phyloP scores from a whole-genome alignment of 2,797 vertebrate genomes.

The Smutsia temminckii region DNA sequence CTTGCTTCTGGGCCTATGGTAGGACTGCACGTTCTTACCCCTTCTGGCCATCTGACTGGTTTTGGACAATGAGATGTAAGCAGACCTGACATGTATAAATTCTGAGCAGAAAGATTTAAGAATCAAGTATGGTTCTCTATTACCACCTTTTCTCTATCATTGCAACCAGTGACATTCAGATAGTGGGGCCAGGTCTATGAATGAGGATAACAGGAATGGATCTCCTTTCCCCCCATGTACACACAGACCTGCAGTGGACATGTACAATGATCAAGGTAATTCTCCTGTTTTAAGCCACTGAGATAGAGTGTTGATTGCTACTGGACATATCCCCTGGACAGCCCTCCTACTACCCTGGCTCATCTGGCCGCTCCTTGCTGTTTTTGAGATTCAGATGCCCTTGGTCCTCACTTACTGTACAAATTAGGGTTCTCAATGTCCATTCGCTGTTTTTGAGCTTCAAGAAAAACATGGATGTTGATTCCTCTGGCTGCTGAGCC shows the following conservation, averaged over 20 bases:
- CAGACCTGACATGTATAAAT: neutral
- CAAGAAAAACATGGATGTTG: conserved; percentile 89
- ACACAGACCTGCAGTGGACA: neutral
- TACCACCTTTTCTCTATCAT: neutral
- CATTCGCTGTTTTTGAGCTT: conserved; percentile 90
- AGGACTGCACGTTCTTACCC: neutral
- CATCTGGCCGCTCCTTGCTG: neutral
- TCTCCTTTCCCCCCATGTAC: neutral
- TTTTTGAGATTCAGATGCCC: neutral
- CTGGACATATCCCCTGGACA: rapidly evolving
- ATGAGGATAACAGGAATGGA: neutral
- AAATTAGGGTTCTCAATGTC: conserved; percentile 90
- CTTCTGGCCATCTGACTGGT: neutral
- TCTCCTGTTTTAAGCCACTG: neutral
- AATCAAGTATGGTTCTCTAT: neutral
- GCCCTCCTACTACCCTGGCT: neutral
- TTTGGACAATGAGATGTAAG: neutral
- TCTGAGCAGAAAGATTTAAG: neutral
- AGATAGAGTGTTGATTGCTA: neutral
- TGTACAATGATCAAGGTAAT: neutral
- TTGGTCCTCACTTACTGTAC: conserved; percentile 86
- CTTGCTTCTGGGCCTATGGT: neutral
- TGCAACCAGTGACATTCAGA: neutral
- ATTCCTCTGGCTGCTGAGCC: conserved; percentile 91
- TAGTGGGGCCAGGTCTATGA: neutral